Conservation (phyloP, 2,113 vertebrate genomes). For the human region DNA sequence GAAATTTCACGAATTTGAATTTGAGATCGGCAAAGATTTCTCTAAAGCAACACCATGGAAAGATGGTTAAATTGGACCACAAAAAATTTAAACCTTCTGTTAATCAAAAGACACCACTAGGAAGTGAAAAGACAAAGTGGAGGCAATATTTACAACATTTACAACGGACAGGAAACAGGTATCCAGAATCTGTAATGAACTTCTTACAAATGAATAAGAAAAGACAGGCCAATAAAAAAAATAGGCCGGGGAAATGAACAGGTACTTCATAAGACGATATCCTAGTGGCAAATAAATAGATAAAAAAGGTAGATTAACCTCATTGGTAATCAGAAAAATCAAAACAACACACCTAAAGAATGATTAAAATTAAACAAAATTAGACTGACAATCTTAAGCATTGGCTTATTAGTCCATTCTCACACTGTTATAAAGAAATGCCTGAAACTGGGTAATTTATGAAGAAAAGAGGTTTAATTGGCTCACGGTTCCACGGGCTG, state of each 20-base stretch:
- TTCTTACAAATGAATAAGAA: not conserved
- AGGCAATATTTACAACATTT: not conserved
- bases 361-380: not conserved
- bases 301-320: not conserved
- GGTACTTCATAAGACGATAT: not conserved
- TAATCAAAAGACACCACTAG: not conserved
- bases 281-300: not conserved
- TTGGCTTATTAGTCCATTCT: not conserved
- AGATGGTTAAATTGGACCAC: not conserved
- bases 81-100: not conserved
- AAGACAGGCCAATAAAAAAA: not conserved
- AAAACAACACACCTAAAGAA: not conserved
- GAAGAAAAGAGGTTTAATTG: no score
- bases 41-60: not conserved
- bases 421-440: no score
- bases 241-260: not conserved
- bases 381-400: not conserved
- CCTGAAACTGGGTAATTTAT: no score
- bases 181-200: not conserved
- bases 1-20: not conserved
- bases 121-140: not conserved
- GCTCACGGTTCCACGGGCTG: no score
- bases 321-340: not conserved
- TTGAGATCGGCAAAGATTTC: not conserved
- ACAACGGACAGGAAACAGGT: not conserved